Base-by-base conservation (phyloP, 2,888 invertebrate genomes). In the Micropterix aruncella region DNA sequence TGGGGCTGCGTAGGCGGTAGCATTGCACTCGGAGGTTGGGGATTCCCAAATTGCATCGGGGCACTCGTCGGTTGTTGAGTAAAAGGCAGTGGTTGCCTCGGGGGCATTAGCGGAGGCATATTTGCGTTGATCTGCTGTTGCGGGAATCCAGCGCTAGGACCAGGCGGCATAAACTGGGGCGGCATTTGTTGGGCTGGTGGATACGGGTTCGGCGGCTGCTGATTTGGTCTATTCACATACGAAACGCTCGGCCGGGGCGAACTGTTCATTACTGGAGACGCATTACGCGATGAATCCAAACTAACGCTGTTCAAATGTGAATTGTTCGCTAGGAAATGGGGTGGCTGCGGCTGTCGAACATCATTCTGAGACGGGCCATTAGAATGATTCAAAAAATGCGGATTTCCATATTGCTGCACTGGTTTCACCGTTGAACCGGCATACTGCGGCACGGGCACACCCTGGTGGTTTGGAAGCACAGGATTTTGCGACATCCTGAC, bases 111-210 rank as follows among this genome's bases (percentile, higher is more conserved):
- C 48, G 69, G 66, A 50, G 68, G 66, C 49, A 66, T 57, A 60
- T 64, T 70, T 49, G 66, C 63, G 58, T 70, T 70, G 16, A 70
- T 65, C 54, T 66, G 68, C 46, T 44, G 42, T 39, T 49, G 56
- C 44, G 59, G 58, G 41, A 57, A 61, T 14, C 45, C 45, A 47
- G 56, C 57, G 49, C 54, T 61, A 27, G 58, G 57, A 17, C 27
- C 37, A 43, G 27, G 16, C 16, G 3, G 3, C 9, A 4, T 40
- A 14, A 47, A 27, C 7, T n/a, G 37, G 17, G 9, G 18, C 9
- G 18, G 5, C 40, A 36, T n/a, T 27, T 37, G 37, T 36, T 42
- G 12, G 37, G 27, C 7, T 27, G 40, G 40, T 19, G 41, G 14
- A 4, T 2, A 15, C 15, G 18, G 14, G n/a, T 27, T 14, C 3